Conservation (phyloP, 2,888 invertebrate species). For the Eupithecia exiguata region DNA sequence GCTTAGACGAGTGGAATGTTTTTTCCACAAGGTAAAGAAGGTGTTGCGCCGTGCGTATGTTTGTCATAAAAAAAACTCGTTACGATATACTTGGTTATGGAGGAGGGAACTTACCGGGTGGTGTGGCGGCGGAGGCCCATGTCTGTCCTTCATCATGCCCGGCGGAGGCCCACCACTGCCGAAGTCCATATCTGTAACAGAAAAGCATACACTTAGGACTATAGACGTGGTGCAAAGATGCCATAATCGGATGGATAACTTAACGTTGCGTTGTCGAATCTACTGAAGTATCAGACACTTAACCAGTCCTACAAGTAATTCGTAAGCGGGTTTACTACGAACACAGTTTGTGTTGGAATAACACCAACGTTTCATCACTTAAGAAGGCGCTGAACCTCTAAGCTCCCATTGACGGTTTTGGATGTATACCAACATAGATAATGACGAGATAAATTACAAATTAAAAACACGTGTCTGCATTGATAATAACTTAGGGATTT, state of each 20-base stretch:
- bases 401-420: no score
- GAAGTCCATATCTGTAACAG: slow-evolving; percentile 77
- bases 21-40: no score
- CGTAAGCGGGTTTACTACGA: background rate
- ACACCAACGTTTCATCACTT: background rate
- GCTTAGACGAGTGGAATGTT: no score
- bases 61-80: no score
- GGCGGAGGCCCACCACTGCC: slow-evolving; percentile 80
- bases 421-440: no score
- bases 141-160: slow-evolving; percentile 85
- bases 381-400: no score
- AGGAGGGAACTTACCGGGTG: slow-evolving; percentile 67
- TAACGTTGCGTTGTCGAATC: background rate
- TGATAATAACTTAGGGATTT: no score
- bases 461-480: no score
- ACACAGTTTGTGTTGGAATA: background rate
- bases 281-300: background rate
- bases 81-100: no score
- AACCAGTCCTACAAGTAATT: background rate
- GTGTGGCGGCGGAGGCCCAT: slow-evolving; percentile 79
- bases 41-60: no score
- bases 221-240: background rate
- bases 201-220: slow-evolving; percentile 20
- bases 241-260: background rate
- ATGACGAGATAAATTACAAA: no score